phyloP scores from a whole-genome alignment of 64 coral and sea anemone species.

The Anthopleura sola region DNA sequence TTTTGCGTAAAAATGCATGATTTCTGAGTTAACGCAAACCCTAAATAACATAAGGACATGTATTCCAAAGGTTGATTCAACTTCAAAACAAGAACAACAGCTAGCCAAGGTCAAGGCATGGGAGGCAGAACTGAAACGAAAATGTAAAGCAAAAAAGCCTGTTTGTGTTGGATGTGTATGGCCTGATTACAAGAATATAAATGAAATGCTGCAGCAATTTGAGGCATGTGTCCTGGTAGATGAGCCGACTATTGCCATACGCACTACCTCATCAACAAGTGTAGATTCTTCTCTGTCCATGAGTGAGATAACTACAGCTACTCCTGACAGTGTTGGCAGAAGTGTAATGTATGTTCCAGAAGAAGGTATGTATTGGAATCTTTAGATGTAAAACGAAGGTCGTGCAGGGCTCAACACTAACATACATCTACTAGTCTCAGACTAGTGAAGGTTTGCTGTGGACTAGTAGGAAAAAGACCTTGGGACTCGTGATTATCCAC shows the following conservation, averaged over 20 bases:
- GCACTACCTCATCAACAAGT: neutral
- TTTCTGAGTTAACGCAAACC: neutral
- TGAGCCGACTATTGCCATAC: constrained; percentile 20
- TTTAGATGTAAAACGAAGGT: too few species aligned
- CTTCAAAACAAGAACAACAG: constrained; percentile 57
- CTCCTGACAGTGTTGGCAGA: neutral
- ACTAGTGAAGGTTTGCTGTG: too few species aligned
- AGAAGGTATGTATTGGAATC: constrained; percentile 42
- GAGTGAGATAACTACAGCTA: neutral
- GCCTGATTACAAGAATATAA: constrained; percentile 38
- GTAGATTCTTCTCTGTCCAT: neutral
- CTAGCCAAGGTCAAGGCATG: constrained; percentile 87
- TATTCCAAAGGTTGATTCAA: constrained; percentile 4
- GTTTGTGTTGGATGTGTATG: constrained; percentile 81
- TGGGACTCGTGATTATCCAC: too few species aligned
- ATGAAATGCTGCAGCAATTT: constrained; percentile 65
- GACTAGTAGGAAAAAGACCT: too few species aligned
- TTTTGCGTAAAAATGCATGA: neutral
- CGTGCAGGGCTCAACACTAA: too few species aligned
- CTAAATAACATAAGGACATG: too few species aligned
- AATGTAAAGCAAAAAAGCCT: constrained; percentile 87
- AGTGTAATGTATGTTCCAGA: constrained; percentile 86
- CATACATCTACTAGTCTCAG: too few species aligned
- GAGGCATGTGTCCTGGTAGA: constrained; percentile 70
- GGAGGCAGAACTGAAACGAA: constrained; percentile 90